A percentile compares a stretch with the other conserved stretches of the same genome.
phyloP scores from a whole-genome alignment of 1,140 invertebrate genomes.

The Lepidostoma basale region DNA sequence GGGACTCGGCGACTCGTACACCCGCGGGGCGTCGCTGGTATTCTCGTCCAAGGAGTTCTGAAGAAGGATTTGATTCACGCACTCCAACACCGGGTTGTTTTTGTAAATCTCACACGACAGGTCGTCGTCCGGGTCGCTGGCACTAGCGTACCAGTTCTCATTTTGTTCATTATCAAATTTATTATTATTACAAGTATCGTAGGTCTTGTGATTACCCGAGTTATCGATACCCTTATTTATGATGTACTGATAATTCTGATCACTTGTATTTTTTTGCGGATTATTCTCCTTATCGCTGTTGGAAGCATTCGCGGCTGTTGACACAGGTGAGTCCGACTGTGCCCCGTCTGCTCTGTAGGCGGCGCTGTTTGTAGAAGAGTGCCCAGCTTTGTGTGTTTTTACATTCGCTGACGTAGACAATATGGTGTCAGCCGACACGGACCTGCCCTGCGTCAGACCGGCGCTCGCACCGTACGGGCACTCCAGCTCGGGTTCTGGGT shows the following conservation, averaged over 20 bases:
- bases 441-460: slow-evolving; percentile 48
- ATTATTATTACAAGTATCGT: slow-evolving; percentile 17
- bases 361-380: neutral
- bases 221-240: slow-evolving; percentile 25
- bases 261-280: neutral
- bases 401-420: slow-evolving; percentile 43
- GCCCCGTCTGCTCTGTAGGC: neutral
- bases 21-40: slow-evolving; percentile 58
- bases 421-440: slow-evolving; percentile 55
- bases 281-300: slow-evolving; percentile 28
- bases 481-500: slow-evolving; percentile 57
- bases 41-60: slow-evolving; percentile 63
- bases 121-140: slow-evolving; percentile 72
- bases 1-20: slow-evolving; percentile 57
- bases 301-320: slow-evolving; percentile 16
- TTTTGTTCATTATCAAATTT: slow-evolving; percentile 57
- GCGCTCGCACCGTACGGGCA: slow-evolving; percentile 52
- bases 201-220: neutral
- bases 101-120: slow-evolving; percentile 67
- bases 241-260: slow-evolving; percentile 13
- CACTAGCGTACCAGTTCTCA: slow-evolving; percentile 73
- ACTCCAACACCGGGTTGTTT: slow-evolving; percentile 77
- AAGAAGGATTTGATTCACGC: slow-evolving; percentile 77
- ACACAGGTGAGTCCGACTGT: neutral
- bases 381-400: neutral